phyloP scores from a whole-genome alignment of 2,113 vertebrate species.

The Hippotragus niger region DNA sequence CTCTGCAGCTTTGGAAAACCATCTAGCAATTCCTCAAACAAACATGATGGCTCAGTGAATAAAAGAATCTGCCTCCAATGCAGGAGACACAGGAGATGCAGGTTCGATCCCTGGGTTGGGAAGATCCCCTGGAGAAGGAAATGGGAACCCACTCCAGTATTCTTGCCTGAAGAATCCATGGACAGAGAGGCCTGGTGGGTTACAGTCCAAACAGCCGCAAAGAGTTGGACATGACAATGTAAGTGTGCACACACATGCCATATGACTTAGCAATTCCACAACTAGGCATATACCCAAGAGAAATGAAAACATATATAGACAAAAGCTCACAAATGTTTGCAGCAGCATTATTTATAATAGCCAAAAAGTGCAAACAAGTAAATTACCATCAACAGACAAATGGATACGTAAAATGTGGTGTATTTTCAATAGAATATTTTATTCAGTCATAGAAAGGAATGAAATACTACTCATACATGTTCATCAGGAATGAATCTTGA shows the following conservation, averaged over 20 bases:
- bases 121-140: neutral
- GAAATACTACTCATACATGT: neutral
- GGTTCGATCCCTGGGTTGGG: neutral
- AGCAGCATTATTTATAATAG: neutral
- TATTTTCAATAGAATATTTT: neutral
- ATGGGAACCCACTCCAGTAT: neutral
- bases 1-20: neutral
- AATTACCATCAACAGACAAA: neutral
- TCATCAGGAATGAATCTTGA: neutral
- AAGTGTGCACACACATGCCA: neutral
- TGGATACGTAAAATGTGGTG: neutral
- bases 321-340: neutral
- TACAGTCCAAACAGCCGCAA: neutral
- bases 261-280: neutral
- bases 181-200: neutral
- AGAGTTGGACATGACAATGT: neutral
- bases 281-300: neutral
- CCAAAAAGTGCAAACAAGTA: neutral
- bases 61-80: neutral
- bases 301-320: neutral
- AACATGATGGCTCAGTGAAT: neutral
- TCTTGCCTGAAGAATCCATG: neutral
- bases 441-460: neutral
- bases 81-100: neutral
- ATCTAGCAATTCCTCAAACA: neutral